Conservation (phyloP, 2,113 vertebrate genomes). For the Rhynchopsitta pachyrhyncha region DNA sequence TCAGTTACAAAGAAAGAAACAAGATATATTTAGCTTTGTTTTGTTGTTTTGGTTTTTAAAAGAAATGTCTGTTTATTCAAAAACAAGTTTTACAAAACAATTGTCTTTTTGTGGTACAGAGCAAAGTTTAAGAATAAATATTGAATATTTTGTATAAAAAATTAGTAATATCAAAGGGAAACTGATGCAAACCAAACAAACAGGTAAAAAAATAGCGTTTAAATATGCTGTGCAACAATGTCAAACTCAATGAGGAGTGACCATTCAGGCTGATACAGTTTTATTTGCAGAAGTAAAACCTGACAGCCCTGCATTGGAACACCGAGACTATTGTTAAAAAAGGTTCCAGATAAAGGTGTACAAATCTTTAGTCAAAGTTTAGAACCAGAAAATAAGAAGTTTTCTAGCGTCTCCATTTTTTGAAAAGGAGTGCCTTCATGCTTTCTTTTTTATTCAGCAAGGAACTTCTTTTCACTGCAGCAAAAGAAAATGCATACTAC, state of each 20-base stretch:
- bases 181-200: conserved; percentile 68
- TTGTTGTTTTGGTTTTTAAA: conserved; percentile 18
- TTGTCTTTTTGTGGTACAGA: conserved; percentile 64
- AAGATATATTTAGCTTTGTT: background rate
- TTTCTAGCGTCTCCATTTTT: conserved; percentile 49
- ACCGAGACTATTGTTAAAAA: conserved; percentile 25
- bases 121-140: conserved; percentile 76
- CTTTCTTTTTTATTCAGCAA: conserved; percentile 63
- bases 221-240: conserved; percentile 65
- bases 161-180: conserved; percentile 72
- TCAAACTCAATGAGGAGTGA: conserved; percentile 53
- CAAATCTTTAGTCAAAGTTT: conserved; percentile 24
- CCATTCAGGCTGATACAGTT: conserved; percentile 55
- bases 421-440: conserved; percentile 64
- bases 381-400: conserved; percentile 29
- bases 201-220: conserved; percentile 69
- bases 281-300: conserved; percentile 34
- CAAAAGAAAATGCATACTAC: conserved; percentile 49
- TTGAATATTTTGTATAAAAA: conserved; percentile 74
- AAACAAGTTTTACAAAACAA: conserved; percentile 74
- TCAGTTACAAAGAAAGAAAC: conserved; percentile 11
- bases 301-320: conserved; percentile 65
- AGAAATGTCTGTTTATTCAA: conserved; percentile 75
- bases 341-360: conserved; percentile 29
- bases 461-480: conserved; percentile 55